These are phyloP conservation scores for Mystacornis crossleyi DNA, from an alignment of 2,113 vertebrate genomes.

Conservation along the genomic window DNA sequence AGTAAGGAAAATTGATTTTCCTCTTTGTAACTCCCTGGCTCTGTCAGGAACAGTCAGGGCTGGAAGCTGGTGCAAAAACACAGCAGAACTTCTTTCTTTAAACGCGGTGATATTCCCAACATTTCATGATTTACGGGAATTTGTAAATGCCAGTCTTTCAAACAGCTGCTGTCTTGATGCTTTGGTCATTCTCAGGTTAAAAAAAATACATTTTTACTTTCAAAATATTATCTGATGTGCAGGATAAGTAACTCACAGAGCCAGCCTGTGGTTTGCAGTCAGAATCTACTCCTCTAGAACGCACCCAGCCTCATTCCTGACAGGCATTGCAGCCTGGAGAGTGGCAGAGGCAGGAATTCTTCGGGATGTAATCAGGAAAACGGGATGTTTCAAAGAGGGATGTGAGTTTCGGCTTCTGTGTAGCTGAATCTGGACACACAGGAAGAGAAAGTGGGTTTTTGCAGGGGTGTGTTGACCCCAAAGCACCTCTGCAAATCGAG, in stretches of 20 bases:
- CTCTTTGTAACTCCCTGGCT: not conserved
- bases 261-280: not conserved
- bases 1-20: not conserved
- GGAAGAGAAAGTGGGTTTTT: not conserved
- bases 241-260: not conserved
- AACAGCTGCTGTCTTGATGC: not conserved
- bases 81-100: not conserved
- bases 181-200: not conserved
- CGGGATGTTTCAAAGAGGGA: not conserved
- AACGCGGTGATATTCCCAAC: fast-evolving
- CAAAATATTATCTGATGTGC: not conserved
- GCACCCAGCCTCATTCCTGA: not conserved
- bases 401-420: not conserved
- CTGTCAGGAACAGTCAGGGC: not conserved
- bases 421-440: not conserved
- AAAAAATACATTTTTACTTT: not conserved
- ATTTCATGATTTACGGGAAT: not conserved
- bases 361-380: not conserved
- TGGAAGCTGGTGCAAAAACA: not conserved
- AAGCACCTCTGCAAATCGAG: not conserved
- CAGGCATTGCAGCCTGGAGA: not conserved
- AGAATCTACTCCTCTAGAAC: not conserved
- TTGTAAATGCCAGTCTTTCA: not conserved
- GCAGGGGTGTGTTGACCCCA: not conserved
- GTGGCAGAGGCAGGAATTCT: not conserved